Evolutionary conservation across 2,797 vertebrate genomes (phyloP).

Genomic region (Pterois miles): DNA sequence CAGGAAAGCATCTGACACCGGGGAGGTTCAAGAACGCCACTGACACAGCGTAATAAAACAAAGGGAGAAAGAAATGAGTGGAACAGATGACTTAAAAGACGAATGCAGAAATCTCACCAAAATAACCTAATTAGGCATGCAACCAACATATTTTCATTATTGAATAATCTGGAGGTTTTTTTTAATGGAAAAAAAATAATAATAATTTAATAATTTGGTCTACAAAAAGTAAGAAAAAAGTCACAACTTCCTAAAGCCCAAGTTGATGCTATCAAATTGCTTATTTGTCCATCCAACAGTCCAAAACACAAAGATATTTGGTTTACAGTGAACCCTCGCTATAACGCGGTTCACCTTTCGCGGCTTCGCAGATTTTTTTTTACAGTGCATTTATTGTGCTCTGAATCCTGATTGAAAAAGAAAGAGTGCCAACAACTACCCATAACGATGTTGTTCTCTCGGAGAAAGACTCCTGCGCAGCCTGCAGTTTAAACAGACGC

Average conservation of each 20-base stretch:
- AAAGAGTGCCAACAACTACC: too few relatives aligned
- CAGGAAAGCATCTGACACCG: neutral
- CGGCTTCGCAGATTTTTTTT: too few relatives aligned
- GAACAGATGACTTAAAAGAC: neutral
- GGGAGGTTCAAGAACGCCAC: neutral
- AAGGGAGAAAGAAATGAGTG: neutral
- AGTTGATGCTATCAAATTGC: neutral
- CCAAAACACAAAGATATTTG: neutral
- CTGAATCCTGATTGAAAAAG: too few relatives aligned
- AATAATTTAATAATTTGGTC: neutral
- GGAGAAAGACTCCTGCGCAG: too few relatives aligned
- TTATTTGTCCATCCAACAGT: neutral
- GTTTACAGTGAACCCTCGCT: too few relatives aligned
- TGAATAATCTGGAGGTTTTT: neutral
- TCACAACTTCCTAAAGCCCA: neutral
- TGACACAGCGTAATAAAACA: neutral
- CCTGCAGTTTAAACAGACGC: too few relatives aligned
- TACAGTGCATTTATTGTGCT: too few relatives aligned
- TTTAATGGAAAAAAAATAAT: neutral
- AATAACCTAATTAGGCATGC: too few relatives aligned
- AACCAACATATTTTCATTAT: rapidly evolving
- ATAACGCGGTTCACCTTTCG: too few relatives aligned
- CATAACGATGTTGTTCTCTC: too few relatives aligned
- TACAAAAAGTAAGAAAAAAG: neutral
- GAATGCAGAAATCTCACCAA: neutral